Evolutionary conservation across 1,140 invertebrate genomes (phyloP), one percentile per base, ranked within the genome.

Genomic region (Delia radicum): DNA sequence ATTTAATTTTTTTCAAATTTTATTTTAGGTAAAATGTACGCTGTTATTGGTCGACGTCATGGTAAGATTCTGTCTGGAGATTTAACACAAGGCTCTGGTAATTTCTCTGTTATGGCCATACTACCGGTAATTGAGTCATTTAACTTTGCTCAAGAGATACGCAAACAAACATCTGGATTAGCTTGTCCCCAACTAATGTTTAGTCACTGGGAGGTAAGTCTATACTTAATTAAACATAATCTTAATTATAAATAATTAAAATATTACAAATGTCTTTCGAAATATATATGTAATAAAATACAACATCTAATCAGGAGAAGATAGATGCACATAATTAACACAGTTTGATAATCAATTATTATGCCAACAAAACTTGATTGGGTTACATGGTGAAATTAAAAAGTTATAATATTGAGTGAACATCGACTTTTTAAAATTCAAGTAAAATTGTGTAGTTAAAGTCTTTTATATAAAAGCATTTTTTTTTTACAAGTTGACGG

Each of bases 91-190:
- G 94, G 95, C 63, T 93, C 92, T 29, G 93, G 94, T 37, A 93
- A 93, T 65, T 99, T 99, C 88, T 91, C 92, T 71, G 94, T 99
- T 3, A 90, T 91, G 63, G 96, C 97, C 1, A 90, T 93, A 73
- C 87, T 99, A 77, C 98, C 98, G 0, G 96, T 99, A 27, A 92
- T 97, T 10, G 98, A 99, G 87, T 99, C 97, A 87, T 98, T 99
- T 88, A 92, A 94, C 75, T 96, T 99, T 87, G 94, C 95, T 6
- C 93, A 96, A 67, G 95, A 98, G 87, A 91, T 99, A 76, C 89
- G 93, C 74, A 98, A 96, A 82, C 94, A 96, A 87, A 99, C 97
- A 29, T 98, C 96, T 77, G 98, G 98, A 27, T 89, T 98, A 74
- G 98, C 98, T 6, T 94, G 93, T 87, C 97, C 97, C 12, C 97